These are phyloP conservation scores for Tipula lateralis DNA, from an alignment of 2,888 invertebrate species.

Conservation along the genomic window DNA sequence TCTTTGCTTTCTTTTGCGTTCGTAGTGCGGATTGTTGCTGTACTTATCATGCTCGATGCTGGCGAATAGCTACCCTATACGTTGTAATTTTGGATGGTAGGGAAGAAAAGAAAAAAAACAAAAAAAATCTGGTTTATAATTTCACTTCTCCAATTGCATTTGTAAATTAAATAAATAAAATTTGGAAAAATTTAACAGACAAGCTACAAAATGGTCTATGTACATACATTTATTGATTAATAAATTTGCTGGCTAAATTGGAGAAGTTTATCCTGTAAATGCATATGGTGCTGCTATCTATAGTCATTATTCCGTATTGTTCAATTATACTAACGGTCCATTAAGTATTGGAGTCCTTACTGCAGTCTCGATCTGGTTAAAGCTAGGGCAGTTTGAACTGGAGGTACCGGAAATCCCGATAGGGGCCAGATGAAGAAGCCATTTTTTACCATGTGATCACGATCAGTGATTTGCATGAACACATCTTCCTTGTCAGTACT, in stretches of 20 bases:
- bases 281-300: not conserved
- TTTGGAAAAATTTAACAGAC: not conserved
- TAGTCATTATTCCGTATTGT: too few species aligned
- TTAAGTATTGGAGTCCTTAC: too few species aligned
- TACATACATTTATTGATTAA: not conserved
- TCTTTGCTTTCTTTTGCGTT: conserved; percentile 74
- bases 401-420: too few species aligned
- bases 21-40: conserved; percentile 62
- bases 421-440: too few species aligned
- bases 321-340: too few species aligned
- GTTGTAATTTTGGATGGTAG: not conserved
- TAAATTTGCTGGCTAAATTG: not conserved
- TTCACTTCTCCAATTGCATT: not conserved
- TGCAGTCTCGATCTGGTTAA: too few species aligned
- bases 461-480: too few species aligned
- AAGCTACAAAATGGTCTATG: not conserved
- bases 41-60: conserved; percentile 61
- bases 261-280: conserved; percentile 19
- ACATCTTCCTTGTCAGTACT: too few species aligned
- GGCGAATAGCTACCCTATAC: conserved; percentile 67
- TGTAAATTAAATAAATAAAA: not conserved
- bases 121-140: conserved; percentile 25
- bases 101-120: conserved; percentile 31
- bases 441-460: too few species aligned
- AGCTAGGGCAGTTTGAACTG: too few species aligned